These are phyloP conservation scores for Trichosurus vulpecula DNA, from an alignment of 2,797 vertebrate genomes.

Conservation along the genomic window DNA sequence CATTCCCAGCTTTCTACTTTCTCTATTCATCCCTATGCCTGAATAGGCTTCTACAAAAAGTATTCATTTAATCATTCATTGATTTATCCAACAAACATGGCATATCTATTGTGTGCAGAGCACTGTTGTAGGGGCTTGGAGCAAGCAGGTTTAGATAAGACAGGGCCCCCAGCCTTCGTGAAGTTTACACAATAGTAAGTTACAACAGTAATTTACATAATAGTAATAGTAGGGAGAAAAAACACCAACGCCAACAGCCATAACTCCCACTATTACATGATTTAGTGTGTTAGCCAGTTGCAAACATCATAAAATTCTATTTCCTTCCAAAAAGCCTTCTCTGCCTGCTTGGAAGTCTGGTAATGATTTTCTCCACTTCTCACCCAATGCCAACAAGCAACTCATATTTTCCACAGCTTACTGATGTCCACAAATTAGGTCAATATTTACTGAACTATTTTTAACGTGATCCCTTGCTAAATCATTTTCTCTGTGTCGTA, in stretches of 20 bases:
- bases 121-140: neutral
- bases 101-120: neutral
- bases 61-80: neutral
- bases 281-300: neutral
- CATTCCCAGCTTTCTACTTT: neutral
- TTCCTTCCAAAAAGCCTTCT: constrained; percentile 30
- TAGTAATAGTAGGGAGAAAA: neutral
- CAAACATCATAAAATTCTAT: neutral
- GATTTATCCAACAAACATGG: neutral
- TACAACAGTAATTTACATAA: neutral
- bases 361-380: neutral
- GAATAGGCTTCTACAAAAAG: neutral
- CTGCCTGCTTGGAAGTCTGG: constrained; percentile 18
- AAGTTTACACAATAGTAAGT: neutral
- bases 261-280: neutral
- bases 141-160: neutral
- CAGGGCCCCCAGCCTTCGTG: neutral
- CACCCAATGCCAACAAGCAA: constrained; percentile 22
- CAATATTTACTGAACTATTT: constrained; percentile 17
- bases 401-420: neutral
- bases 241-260: neutral
- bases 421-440: neutral
- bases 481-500: neutral
- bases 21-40: neutral
- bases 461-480: neutral